A percentile compares a stretch with the other conserved stretches of the same genome.
Evolutionary conservation across 2,888 invertebrate species (phyloP).

Genomic region (Muschampia plurimacula): DNA sequence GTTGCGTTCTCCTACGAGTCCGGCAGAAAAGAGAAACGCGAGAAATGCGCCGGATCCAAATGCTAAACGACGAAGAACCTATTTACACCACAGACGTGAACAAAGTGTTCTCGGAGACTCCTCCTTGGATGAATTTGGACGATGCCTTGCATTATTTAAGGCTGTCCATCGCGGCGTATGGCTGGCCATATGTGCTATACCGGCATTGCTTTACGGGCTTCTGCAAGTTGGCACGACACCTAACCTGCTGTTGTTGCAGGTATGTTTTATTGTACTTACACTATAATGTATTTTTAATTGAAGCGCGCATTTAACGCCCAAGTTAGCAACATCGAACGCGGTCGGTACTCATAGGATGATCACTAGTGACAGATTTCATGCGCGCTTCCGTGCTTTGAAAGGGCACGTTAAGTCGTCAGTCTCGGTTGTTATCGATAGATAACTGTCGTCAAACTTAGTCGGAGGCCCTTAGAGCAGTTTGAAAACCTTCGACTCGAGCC

Average conservation of each 20-base stretch:
- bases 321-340: too few species aligned
- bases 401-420: too few species aligned
- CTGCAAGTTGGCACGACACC: constrained; percentile 88
- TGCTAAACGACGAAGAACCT: constrained; percentile 88
- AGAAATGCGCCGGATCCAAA: constrained; percentile 88
- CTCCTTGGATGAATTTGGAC: constrained; percentile 93
- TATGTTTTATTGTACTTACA: constrained; percentile 50
- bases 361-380: too few species aligned
- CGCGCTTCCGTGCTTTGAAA: too few species aligned
- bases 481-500: too few species aligned
- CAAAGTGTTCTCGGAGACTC: constrained; percentile 87
- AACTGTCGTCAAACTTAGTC: too few species aligned
- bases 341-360: too few species aligned
- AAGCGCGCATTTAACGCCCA: too few species aligned
- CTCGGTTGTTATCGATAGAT: too few species aligned
- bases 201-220: constrained; percentile 91
- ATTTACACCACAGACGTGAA: constrained; percentile 87
- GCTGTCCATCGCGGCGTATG: constrained; percentile 93
- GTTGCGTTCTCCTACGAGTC: constrained; percentile 92
- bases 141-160: constrained; percentile 91
- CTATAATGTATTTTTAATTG: background rate
- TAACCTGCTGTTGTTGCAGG: constrained; percentile 91
- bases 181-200: constrained; percentile 95
- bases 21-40: constrained; percentile 90
- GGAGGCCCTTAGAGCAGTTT: too few species aligned